These are phyloP conservation scores for Aleiodes leptofemur DNA, from an alignment of 2,888 invertebrate genomes.

Conservation along the genomic window DNA sequence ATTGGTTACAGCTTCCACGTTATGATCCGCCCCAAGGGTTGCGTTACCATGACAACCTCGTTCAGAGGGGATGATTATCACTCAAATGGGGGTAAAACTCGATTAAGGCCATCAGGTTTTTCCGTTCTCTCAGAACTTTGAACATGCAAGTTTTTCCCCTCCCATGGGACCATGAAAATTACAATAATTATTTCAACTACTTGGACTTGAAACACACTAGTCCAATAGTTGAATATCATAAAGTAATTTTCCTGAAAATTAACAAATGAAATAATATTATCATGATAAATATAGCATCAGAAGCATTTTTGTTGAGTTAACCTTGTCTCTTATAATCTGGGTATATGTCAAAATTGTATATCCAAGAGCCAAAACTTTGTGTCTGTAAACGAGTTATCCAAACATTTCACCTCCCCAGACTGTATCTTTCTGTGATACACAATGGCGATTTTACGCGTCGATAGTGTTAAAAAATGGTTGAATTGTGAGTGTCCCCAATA, in stretches of 20 bases:
- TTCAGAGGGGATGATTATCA: conserved; percentile 70
- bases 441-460: conserved; percentile 70
- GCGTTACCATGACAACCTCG: conserved; percentile 69
- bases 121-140: conserved; percentile 7
- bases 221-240: too few species aligned
- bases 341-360: conserved; percentile 67
- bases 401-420: conserved; percentile 26
- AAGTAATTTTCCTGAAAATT: too few species aligned
- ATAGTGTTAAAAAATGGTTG: conserved; percentile 65
- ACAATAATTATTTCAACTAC: too few species aligned
- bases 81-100: conserved; percentile 71
- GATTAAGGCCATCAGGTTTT: conserved; percentile 66
- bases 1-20: conserved; percentile 23
- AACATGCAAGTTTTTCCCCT: background rate
- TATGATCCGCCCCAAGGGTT: conserved; percentile 42
- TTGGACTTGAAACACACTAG: too few species aligned
- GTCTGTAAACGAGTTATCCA: conserved; percentile 24
- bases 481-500: conserved; percentile 57
- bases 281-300: background rate
- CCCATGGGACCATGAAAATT: too few species aligned
- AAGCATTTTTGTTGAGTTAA: conserved; percentile 33
- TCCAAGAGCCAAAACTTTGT: background rate
- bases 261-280: too few species aligned
- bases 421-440: conserved; percentile 53
- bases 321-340: conserved; percentile 62